phyloP scores from a whole-genome alignment of 2,888 invertebrate species.

The Habrosyne pyritoides region DNA sequence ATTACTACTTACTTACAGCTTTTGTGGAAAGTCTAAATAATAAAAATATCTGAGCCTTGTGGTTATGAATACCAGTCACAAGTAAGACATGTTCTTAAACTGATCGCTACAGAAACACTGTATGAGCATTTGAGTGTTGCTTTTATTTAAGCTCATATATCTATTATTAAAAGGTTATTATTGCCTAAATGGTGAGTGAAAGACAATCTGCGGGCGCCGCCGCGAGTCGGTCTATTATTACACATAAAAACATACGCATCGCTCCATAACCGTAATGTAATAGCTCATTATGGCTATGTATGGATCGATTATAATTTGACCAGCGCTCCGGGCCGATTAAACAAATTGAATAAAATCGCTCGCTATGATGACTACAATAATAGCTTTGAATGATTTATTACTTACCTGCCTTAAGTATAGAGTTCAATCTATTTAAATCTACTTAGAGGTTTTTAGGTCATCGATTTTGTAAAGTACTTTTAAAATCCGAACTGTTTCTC shows the following conservation, averaged over 20 bases:
- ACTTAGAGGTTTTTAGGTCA: too few relatives aligned
- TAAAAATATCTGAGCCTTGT: too few relatives aligned
- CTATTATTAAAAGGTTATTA: not conserved
- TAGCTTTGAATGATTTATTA: slow-evolving; percentile 1
- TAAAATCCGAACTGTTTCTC: not conserved
- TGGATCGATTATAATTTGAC: slow-evolving; percentile 7
- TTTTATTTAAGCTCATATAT: not conserved
- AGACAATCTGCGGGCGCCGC: not conserved
- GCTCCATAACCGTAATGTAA: slow-evolving; percentile 27
- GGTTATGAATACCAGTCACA: too few relatives aligned
- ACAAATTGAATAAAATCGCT: slow-evolving; percentile 29
- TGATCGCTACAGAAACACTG: too few relatives aligned
- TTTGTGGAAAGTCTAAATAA: too few relatives aligned
- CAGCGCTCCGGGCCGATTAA: slow-evolving; percentile 24
- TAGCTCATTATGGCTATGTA: slow-evolving; percentile 15
- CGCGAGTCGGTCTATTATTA: not conserved
- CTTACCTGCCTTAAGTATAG: not conserved
- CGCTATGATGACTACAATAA: not conserved
- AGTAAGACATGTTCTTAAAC: too few relatives aligned
- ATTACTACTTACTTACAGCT: too few relatives aligned
- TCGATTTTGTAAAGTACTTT: too few relatives aligned
- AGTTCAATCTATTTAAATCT: too few relatives aligned
- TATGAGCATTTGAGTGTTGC: too few relatives aligned
- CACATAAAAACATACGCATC: slow-evolving; percentile 5
- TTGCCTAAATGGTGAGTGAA: not conserved